Evolutionary conservation across 2,888 invertebrate species (phyloP).

Genomic region (Apeira syringaria): DNA sequence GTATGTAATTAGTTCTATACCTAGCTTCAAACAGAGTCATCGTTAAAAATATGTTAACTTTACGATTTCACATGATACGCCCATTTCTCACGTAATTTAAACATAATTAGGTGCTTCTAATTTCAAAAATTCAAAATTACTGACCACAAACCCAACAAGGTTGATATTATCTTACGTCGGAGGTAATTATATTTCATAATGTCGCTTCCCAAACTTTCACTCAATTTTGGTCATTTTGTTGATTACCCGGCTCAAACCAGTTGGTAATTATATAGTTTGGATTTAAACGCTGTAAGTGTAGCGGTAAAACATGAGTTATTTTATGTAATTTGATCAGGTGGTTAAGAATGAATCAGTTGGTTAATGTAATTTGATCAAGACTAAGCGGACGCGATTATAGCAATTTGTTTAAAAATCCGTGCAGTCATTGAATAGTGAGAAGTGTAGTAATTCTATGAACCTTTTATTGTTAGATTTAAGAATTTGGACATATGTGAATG

Average conservation of each 20-base stretch:
- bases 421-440: no score
- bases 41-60: neutral
- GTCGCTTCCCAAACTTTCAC: slow-evolving; percentile 50
- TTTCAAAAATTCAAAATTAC: slow-evolving; percentile 19
- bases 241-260: slow-evolving; percentile 26
- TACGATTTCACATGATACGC: slow-evolving; percentile 13
- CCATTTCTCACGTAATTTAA: slow-evolving; percentile 16
- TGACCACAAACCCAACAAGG: slow-evolving; percentile 22
- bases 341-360: neutral
- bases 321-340: slow-evolving; percentile 3
- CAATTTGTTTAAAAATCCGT: no score
- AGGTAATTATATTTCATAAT: slow-evolving; percentile 29
- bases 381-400: no score
- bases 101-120: slow-evolving; percentile 12
- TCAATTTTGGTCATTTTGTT: slow-evolving; percentile 45
- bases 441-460: no score
- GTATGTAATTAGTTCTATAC: no score
- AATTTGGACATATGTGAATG: no score
- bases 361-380: neutral
- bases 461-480: no score
- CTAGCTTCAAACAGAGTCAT: no score
- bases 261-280: slow-evolving; percentile 4
- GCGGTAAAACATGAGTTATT: neutral
- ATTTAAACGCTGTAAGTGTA: neutral
- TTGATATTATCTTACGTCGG: slow-evolving; percentile 21